phyloP scores from a whole-genome alignment of 2,797 vertebrate genomes.

The Muraenolepis orangiensis region DNA sequence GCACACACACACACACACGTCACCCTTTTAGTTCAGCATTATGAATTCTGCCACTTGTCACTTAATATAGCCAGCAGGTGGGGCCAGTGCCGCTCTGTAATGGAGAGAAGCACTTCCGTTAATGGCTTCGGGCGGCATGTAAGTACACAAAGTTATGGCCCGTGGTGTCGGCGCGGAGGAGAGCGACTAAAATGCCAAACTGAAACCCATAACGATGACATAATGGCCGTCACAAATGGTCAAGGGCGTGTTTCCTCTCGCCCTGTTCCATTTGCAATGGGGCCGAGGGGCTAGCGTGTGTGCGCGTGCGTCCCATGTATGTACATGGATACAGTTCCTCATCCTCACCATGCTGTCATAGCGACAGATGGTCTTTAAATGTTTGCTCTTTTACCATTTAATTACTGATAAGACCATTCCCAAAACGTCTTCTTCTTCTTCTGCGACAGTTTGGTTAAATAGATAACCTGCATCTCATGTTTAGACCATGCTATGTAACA shows the following conservation, averaged over 20 bases:
- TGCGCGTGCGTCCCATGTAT: no score
- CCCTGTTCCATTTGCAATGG: not conserved
- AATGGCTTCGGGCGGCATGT: not conserved
- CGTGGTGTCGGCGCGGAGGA: not conserved
- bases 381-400: no score
- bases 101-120: not conserved
- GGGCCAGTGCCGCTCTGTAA: not conserved
- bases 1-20: no score
- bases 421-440: no score
- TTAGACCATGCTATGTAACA: no score
- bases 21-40: not conserved
- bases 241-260: constrained; percentile 21
- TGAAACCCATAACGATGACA: constrained; percentile 33
- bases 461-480: no score
- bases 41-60: not conserved
- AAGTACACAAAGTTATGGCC: not conserved
- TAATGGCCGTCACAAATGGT: constrained; percentile 33
- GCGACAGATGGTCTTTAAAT: no score
- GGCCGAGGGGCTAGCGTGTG: not conserved
- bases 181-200: constrained; percentile 25
- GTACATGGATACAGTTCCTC: no score
- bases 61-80: not conserved
- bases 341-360: no score
- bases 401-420: no score
- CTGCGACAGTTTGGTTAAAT: no score